phyloP scores from a whole-genome alignment of 2,888 invertebrate genomes.

The Hypselothyrea guttata region DNA sequence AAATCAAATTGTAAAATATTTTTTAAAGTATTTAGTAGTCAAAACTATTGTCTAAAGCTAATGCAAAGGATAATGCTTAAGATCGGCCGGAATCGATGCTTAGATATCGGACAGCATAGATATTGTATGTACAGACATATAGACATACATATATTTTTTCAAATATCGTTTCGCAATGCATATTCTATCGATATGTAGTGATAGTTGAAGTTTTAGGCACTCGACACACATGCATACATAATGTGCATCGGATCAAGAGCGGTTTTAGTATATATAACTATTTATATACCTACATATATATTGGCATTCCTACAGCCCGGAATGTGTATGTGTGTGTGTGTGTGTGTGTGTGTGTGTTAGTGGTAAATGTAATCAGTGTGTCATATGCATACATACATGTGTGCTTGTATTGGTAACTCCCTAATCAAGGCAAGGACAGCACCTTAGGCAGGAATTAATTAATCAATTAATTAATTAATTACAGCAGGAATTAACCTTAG shows the following conservation, averaged over 20 bases:
- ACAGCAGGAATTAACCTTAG: constrained; percentile 27
- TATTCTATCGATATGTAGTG: constrained; percentile 26
- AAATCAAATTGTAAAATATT: too few species aligned
- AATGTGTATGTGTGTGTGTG: too few species aligned
- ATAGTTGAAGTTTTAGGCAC: constrained; percentile 12
- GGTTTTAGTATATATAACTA: constrained; percentile 1
- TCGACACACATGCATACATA: constrained; percentile 5
- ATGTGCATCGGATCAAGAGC: not conserved
- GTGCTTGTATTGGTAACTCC: constrained; percentile 4
- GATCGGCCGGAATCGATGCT: not conserved
- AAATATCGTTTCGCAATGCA: constrained; percentile 11
- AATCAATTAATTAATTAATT: too few species aligned
- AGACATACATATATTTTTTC: constrained; percentile 4
- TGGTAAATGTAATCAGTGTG: constrained; percentile 20
- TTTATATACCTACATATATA: constrained; percentile 39
- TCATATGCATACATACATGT: constrained; percentile 31
- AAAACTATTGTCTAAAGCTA: too few species aligned
- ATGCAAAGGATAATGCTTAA: too few species aligned
- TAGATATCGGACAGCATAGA: not conserved
- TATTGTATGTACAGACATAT: constrained; percentile 1
- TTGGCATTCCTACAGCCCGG: constrained; percentile 39
- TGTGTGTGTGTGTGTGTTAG: not conserved
- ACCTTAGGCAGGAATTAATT: too few species aligned
- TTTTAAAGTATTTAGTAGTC: too few species aligned
- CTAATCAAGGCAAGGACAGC: constrained; percentile 9